Conservation (phyloP, 2,888 invertebrate species). For the Pimpla rufipes region DNA sequence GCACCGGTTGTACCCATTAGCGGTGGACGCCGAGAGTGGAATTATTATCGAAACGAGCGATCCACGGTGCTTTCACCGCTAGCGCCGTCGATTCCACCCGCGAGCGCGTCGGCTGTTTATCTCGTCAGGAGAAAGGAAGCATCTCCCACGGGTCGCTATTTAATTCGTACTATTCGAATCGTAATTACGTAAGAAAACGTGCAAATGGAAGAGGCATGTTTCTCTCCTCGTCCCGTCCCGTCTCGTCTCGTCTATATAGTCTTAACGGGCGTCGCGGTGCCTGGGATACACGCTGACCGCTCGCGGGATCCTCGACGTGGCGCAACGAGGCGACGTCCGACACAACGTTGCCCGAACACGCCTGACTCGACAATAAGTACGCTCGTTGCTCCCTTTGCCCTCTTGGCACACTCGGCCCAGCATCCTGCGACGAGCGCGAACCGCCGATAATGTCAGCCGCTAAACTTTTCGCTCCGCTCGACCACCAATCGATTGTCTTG, state of each 20-base stretch:
- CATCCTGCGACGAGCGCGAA: background rate
- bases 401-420: background rate
- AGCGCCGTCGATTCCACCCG: constrained; percentile 17
- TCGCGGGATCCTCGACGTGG: constrained; percentile 4
- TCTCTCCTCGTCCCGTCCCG: background rate
- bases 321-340: constrained; percentile 23
- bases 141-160: constrained; percentile 61
- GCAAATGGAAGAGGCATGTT: constrained; percentile 55
- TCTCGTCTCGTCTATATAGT: background rate
- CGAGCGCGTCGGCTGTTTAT: constrained; percentile 29
- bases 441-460: background rate
- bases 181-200: constrained; percentile 66
- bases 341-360: background rate
- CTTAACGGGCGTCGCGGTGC: constrained; percentile 24
- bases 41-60: constrained; percentile 33
- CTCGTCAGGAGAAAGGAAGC: constrained; percentile 62
- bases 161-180: constrained; percentile 65
- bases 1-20: background rate
- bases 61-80: constrained; percentile 37
- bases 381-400: background rate
- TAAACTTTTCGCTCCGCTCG: background rate
- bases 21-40: background rate
- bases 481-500: background rate
- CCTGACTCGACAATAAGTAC: constrained; percentile 3
- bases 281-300: background rate